Conservation (phyloP, 2,113 vertebrate species). For the Perognathus longimembris region DNA sequence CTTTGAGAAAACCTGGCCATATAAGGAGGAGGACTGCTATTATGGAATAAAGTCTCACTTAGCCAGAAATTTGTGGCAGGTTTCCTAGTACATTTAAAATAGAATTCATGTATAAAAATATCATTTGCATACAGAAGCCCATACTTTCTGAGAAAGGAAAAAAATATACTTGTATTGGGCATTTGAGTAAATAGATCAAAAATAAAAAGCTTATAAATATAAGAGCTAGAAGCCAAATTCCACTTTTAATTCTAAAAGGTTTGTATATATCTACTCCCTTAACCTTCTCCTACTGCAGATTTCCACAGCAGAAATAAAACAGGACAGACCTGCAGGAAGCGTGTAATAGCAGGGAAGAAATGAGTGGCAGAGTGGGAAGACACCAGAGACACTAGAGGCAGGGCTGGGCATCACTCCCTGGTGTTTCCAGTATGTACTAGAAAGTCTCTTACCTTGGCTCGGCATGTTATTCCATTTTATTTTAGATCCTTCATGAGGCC, state of each 20-base stretch:
- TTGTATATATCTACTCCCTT: conserved; percentile 62
- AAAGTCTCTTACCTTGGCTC: neutral
- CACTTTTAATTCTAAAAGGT: conserved; percentile 63
- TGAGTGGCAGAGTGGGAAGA: neutral
- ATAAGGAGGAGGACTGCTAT: conserved; percentile 26
- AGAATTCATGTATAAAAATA: conserved; percentile 74
- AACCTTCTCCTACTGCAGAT: conserved; percentile 18
- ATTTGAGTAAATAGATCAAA: conserved; percentile 74
- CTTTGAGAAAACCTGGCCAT: conserved; percentile 32
- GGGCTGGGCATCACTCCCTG: neutral
- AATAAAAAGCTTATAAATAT: conserved; percentile 66
- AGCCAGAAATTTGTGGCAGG: conserved; percentile 64
- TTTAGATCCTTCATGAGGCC: neutral
- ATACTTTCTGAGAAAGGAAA: conserved; percentile 66
- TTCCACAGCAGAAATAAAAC: conserved; percentile 35
- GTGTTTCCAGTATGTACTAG: too few relatives aligned
- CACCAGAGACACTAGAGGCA: neutral
- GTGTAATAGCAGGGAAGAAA: neutral
- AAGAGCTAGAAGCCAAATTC: conserved; percentile 68
- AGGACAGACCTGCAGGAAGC: neutral
- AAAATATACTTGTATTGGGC: conserved; percentile 67
- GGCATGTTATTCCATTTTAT: neutral
- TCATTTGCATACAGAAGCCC: conserved; percentile 57
- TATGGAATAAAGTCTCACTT: conserved; percentile 37
- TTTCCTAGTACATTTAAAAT: conserved; percentile 77